Conservation (phyloP, 2,113 vertebrate species). For the Oncorhynchus mykiss region DNA sequence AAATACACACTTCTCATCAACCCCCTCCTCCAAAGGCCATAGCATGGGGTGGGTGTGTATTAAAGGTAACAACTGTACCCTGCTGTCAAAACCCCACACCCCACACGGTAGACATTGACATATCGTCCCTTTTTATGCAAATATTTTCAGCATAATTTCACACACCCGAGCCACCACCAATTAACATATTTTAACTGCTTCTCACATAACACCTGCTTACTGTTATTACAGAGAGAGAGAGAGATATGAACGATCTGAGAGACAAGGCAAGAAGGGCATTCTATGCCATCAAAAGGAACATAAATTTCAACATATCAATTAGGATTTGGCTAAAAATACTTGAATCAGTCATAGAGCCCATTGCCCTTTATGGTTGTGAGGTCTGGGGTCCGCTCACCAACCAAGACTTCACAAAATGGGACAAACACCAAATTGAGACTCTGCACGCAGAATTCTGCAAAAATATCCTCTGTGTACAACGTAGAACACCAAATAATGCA, state of each 20-base stretch:
- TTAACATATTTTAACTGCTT: conserved; percentile 30
- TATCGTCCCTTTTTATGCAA: background rate
- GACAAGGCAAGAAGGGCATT: no score
- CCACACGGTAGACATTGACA: conserved; percentile 10
- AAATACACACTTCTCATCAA: background rate
- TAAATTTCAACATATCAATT: no score
- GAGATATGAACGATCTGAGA: background rate
- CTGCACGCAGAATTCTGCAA: no score
- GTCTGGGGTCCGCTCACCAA: no score
- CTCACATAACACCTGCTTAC: conserved; percentile 29
- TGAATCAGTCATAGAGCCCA: no score
- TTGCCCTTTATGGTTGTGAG: no score
- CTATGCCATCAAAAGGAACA: no score
- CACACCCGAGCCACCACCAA: conserved; percentile 9
- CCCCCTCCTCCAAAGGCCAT: background rate
- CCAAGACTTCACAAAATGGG: no score
- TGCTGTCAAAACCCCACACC: background rate
- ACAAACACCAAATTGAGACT: no score
- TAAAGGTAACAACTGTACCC: conserved; percentile 13
- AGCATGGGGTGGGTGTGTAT: background rate
- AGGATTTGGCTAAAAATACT: no score
- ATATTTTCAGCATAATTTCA: conserved; percentile 20
- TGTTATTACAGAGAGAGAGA: conserved; percentile 13
- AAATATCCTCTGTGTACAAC: no score
- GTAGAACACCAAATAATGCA: no score